Conservation (phyloP, 2,797 vertebrate genomes). For the Potorous gilbertii region DNA sequence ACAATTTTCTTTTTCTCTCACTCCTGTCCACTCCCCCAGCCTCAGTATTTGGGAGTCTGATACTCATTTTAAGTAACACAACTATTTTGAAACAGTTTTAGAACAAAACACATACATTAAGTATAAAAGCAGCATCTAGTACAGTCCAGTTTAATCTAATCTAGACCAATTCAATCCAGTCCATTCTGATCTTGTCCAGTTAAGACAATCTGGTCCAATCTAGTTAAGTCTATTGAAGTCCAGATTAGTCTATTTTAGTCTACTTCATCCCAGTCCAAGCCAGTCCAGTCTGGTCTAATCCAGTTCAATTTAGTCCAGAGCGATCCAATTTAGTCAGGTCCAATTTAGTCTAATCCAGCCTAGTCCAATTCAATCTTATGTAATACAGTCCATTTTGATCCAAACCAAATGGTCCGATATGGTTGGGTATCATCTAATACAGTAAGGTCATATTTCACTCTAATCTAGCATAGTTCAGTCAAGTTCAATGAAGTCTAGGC, state of each 20-base stretch:
- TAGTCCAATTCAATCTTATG: too few species aligned
- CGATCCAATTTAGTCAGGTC: background rate
- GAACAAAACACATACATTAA: background rate
- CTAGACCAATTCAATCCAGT: too few species aligned
- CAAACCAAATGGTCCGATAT: too few species aligned
- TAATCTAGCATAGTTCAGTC: background rate
- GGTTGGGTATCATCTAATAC: too few species aligned
- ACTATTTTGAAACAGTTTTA: background rate
- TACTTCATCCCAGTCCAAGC: background rate
- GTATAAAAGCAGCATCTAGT: background rate
- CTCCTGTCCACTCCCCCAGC: fast-evolving
- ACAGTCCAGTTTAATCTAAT: too few species aligned
- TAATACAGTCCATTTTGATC: too few species aligned
- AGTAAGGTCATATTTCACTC: background rate
- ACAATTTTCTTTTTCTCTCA: too few species aligned
- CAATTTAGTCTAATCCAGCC: background rate
- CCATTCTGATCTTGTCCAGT: too few species aligned
- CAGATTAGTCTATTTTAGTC: too few species aligned
- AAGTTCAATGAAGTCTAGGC: background rate
- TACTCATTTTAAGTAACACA: background rate
- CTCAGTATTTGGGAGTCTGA: background rate
- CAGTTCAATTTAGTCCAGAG: background rate
- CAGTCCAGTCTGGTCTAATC: background rate
- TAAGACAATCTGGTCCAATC: too few species aligned
- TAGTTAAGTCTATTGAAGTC: too few species aligned